Evolutionary conservation across 2,888 invertebrate species (phyloP).

Genomic region (Euclidia mi): DNA sequence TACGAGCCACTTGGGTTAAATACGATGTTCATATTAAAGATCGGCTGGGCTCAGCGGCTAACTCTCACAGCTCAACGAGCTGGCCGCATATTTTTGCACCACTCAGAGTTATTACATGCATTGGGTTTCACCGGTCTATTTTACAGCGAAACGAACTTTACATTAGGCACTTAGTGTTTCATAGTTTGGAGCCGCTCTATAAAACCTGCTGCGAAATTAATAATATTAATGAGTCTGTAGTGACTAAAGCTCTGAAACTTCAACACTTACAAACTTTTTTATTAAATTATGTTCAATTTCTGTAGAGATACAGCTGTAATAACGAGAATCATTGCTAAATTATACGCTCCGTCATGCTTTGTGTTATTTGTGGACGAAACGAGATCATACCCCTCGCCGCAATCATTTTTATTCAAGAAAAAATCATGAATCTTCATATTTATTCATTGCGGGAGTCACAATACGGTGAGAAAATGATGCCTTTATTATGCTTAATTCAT

Average conservation of each 20-base stretch:
- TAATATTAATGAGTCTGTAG: too few relatives aligned
- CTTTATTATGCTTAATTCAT: constrained; percentile 57
- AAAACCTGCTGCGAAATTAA: background rate
- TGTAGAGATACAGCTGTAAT: constrained; percentile 2
- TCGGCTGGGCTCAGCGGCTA: constrained; percentile 38
- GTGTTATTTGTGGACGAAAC: constrained; percentile 35
- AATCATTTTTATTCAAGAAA: constrained; percentile 56
- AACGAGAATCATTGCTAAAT: constrained; percentile 22
- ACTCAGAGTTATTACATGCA: constrained; percentile 40
- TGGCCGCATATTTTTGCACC: constrained; percentile 39
- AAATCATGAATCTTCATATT: constrained; percentile 66
- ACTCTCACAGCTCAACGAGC: constrained; percentile 39
- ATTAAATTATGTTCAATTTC: background rate
- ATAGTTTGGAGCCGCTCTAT: background rate
- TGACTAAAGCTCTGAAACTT: too few relatives aligned
- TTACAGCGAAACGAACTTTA: background rate
- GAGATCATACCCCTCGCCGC: constrained; percentile 45
- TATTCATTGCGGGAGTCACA: constrained; percentile 62
- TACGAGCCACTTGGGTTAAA: constrained; percentile 14
- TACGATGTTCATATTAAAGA: constrained; percentile 28
- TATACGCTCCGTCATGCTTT: constrained; percentile 21
- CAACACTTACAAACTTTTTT: background rate
- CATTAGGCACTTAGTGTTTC: background rate
- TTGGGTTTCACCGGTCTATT: constrained; percentile 16
- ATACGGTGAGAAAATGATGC: constrained; percentile 58